phyloP scores from a whole-genome alignment of 2,797 vertebrate genomes.

The Enteromius paludinosus region DNA sequence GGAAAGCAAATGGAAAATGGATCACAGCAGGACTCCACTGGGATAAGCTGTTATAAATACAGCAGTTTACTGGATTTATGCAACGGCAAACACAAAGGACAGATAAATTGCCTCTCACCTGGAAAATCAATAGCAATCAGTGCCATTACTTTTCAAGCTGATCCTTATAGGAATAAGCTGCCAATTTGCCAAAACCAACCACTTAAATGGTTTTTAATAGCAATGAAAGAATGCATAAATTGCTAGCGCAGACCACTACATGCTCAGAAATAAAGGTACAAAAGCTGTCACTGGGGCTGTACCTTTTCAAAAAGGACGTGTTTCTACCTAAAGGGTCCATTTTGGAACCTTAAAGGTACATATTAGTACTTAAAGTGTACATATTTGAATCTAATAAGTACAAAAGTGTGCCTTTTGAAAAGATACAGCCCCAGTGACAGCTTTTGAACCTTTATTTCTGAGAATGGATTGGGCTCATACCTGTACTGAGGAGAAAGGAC shows the following conservation, averaged over 20 bases:
- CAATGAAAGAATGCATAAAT: slow-evolving; percentile 26
- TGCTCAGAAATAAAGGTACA: too few relatives aligned
- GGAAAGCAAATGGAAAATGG: slow-evolving; percentile 24
- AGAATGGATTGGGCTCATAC: slow-evolving; percentile 60
- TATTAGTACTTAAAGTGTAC: too few relatives aligned
- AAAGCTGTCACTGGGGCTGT: too few relatives aligned
- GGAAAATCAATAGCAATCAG: slow-evolving; percentile 70
- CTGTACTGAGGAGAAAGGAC: slow-evolving; percentile 76
- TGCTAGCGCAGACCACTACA: not conserved
- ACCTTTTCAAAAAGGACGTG: too few relatives aligned
- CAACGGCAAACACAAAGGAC: slow-evolving; percentile 55
- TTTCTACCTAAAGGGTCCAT: too few relatives aligned
- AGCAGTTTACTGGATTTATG: slow-evolving; percentile 58
- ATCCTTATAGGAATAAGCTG: slow-evolving; percentile 60
- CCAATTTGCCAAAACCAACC: slow-evolving; percentile 59
- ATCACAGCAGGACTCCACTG: slow-evolving; percentile 13
- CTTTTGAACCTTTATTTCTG: too few relatives aligned
- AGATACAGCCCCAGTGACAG: too few relatives aligned
- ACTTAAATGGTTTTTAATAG: slow-evolving; percentile 22
- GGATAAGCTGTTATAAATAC: slow-evolving; percentile 38
- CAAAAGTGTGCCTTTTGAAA: too few relatives aligned
- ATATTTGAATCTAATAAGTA: too few relatives aligned
- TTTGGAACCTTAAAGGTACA: too few relatives aligned
- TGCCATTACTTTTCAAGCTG: slow-evolving; percentile 61
- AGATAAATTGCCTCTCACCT: slow-evolving; percentile 63